A percentile compares a stretch with the other conserved stretches of the same genome.
Evolutionary conservation across 1,140 invertebrate genomes (phyloP).

Genomic region (Drosophila nebulosa): DNA sequence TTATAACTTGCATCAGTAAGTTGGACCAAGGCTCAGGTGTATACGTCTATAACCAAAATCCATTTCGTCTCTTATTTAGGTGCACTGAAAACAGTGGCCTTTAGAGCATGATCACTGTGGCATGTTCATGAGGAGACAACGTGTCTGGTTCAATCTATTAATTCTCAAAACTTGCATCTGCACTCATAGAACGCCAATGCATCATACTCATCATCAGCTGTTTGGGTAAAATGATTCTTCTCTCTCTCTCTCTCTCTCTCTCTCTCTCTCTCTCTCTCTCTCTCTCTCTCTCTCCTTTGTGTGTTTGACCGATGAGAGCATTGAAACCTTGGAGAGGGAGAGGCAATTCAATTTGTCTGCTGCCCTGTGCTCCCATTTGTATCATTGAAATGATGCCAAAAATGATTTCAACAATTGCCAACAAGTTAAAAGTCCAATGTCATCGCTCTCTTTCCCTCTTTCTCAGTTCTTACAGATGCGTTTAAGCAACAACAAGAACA

Average conservation of each 20-base stretch:
- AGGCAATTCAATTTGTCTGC: background rate
- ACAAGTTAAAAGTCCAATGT: slow-evolving; percentile 66
- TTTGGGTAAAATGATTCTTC: slow-evolving; percentile 4
- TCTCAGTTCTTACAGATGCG: slow-evolving; percentile 29
- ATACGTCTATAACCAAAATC: background rate
- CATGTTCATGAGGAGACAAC: slow-evolving; percentile 50
- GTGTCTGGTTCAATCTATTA: slow-evolving; percentile 36
- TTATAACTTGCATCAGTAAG: too few species aligned
- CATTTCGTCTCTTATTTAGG: background rate
- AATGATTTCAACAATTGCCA: slow-evolving; percentile 33
- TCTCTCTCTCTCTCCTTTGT: background rate
- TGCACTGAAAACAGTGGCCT: slow-evolving; percentile 1
- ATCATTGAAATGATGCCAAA: slow-evolving; percentile 66
- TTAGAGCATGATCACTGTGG: slow-evolving; percentile 28
- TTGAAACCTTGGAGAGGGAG: background rate
- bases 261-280: background rate
- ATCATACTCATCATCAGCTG: slow-evolving; percentile 27
- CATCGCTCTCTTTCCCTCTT: slow-evolving; percentile 18
- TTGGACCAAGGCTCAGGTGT: too few species aligned
- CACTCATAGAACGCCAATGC: background rate
- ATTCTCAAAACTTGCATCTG: slow-evolving; percentile 13
- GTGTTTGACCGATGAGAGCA: background rate
- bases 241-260: background rate
- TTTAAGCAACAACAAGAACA: slow-evolving; percentile 15
- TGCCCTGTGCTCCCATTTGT: slow-evolving; percentile 30